Percentiles rank a stretch among this genome's conserved stretches.
Evolutionary conservation across 2,113 vertebrate species (phyloP).

Genomic region (Muntiacus muntjak): DNA sequence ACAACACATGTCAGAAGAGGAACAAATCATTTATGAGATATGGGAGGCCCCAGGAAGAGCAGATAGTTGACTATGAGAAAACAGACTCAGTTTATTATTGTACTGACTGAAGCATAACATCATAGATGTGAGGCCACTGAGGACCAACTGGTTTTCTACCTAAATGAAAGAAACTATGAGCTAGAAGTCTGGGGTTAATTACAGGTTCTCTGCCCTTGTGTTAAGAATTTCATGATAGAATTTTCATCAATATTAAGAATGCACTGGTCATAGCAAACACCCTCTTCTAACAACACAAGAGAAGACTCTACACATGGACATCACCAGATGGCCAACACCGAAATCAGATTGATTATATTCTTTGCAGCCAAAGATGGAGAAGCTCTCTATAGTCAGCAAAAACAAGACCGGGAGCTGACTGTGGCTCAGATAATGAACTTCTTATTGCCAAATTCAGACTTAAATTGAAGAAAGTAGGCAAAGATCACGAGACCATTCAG

Average conservation of each 20-base stretch:
- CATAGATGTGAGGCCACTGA: conserved; percentile 12
- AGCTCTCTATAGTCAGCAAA: neutral
- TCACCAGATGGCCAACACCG: neutral
- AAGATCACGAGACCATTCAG: neutral
- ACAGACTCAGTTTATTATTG: neutral
- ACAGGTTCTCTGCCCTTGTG: neutral
- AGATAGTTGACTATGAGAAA: conserved; percentile 24
- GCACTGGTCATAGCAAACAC: neutral
- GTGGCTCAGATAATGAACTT: neutral
- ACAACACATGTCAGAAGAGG: conserved; percentile 20
- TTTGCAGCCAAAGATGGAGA: neutral
- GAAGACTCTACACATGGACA: neutral
- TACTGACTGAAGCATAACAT: neutral
- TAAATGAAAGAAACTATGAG: neutral
- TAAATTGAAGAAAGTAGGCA: neutral
- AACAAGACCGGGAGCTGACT: neutral
- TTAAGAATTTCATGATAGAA: neutral
- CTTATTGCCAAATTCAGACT: neutral
- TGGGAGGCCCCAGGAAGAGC: neutral
- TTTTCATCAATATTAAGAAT: neutral
- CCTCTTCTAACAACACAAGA: neutral
- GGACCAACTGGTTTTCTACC: neutral
- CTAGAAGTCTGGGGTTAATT: neutral
- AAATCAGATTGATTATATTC: neutral
- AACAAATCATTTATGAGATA: conserved; percentile 35